A percentile compares a stretch with the other conserved stretches of the same genome.
phyloP scores from a whole-genome alignment of 1,140 invertebrate genomes.

The Drosophila aff. region DNA sequence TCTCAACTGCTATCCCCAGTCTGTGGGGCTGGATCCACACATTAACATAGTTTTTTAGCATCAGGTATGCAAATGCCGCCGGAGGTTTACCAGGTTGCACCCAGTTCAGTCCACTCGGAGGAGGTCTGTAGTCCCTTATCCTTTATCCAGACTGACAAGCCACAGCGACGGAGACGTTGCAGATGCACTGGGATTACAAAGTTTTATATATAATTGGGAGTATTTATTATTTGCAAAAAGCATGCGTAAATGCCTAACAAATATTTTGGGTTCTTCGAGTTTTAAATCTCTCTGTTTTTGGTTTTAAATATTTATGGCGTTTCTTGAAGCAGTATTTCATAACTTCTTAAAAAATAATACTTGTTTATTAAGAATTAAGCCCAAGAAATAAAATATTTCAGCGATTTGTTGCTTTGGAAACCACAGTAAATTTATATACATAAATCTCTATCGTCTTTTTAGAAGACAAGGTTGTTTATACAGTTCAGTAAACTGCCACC shows the following conservation, averaged over 20 bases:
- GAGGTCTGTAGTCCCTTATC: constrained; percentile 3
- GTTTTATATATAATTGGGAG: background rate
- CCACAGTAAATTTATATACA: background rate
- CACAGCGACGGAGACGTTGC: constrained; percentile 18
- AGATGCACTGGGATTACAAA: background rate
- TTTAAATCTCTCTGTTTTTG: too few species aligned
- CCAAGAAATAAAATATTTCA: background rate
- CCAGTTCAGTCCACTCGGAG: constrained; percentile 16
- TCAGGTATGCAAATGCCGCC: constrained; percentile 67
- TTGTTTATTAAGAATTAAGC: background rate
- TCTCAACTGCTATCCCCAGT: constrained; percentile 13
- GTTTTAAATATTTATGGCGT: too few species aligned
- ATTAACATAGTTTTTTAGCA: constrained; percentile 77
- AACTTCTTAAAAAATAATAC: too few species aligned
- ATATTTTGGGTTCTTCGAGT: background rate
- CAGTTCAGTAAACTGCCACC: background rate
- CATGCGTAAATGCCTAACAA: too few species aligned
- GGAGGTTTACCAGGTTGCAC: constrained; percentile 62
- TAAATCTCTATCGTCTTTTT: background rate
- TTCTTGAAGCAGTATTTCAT: too few species aligned
- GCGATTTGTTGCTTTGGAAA: too few species aligned
- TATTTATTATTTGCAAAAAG: background rate
- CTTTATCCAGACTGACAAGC: constrained; percentile 48
- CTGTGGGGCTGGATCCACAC: constrained; percentile 44
- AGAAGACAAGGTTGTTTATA: background rate